Base-by-base conservation (phyloP, 2,113 vertebrate genomes). In the Alligator mississippiensis region DNA sequence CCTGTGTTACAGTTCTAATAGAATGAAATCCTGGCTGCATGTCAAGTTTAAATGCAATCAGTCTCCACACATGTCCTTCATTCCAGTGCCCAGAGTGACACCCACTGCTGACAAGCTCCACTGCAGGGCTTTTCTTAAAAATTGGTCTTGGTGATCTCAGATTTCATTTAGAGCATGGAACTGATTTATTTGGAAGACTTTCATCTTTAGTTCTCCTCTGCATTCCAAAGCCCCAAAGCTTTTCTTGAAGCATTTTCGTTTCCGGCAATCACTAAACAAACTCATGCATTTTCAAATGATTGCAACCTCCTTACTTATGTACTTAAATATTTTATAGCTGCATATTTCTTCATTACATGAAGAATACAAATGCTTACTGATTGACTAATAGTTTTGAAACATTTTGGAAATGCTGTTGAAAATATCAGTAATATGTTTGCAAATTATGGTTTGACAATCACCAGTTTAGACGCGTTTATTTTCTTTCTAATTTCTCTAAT, bases 111-210 rank as follows among this genome's bases (percentile, higher is more conserved):
- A 60, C 5, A 38, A 64, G 11, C 2, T 18, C 16, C 17, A 18
- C 8, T 24, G 25, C 9, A 87, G 27, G 2, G 14, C 61, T 24
- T 38, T 74, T 17, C 34, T 81, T 81, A 19, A 77, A 5, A 30
- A 25, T 24, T 21, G 21, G 25, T 60, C 14, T 77, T 16, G 64
- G 38, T n/a, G 18, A 64, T 76, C 47, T 76, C 79, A 18, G 54
- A 28, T 61, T 78, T 78, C 57, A 60, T 18, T 60, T 25, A 21
- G 34, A 30, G 25, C 34, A 38, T 22, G 74, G 80, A 4, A 11
- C 6, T 2, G 4, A 8, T 81, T 79, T 74, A 15, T 10, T 7
- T 28, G 4, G 2, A 30, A 0, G 0, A 5, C 28, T 54, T 82
- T 82, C 27, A 34, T 54, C 54, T 87, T 27, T 24, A 30, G 78